Base-by-base conservation (phyloP, 1,140 invertebrate species). In the Drosophila sp. region DNA sequence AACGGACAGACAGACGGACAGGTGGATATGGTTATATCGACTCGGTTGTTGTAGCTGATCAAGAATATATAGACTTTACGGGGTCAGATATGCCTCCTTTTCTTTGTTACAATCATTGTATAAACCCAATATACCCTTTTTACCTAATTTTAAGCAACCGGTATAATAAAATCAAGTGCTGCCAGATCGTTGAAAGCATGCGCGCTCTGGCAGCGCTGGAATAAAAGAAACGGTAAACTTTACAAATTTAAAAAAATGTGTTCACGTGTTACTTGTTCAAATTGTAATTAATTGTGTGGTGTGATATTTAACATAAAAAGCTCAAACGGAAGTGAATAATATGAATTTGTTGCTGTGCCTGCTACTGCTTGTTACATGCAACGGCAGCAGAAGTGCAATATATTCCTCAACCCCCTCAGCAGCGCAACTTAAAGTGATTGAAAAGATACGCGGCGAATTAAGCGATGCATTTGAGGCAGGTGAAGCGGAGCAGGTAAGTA, bases 391-490 rank as follows among this genome's bases (percentile, higher is more conserved):
- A 14, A 32, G 8, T 6, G 11, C 63, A 29, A 29, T 6, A 29
- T 2, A 5, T 6, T 29, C 27, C 5, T 8, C 57, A 3, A 14
- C 16, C 2, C 16, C 57, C 0, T 21, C 63, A 1, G 45, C 51
- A 2, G 11, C 29, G 7, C 43, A 81, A 18, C 69, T 65, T 4
- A 72, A 75, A 0, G 89, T 86, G 40, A 72, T 91, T n/a, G 74
- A 54, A 7, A 89, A 90, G 43, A 48, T 91, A 8, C 80, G 89
- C 0, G 51, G 45, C 18, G 84, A 91, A 54, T 9, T 91, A 3
- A 78, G 40, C 5, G 58, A 34, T 2, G 89, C 89, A 14, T 53
- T 91, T 2, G 78, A 90, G 18, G 54, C 58, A 0, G 63, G 45
- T 6, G 58, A 78, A 13, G 45, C 38, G 27, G 51, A 25, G 9